Conservation (phyloP, 1,140 invertebrate genomes). For the Leptopilina clavipes region DNA sequence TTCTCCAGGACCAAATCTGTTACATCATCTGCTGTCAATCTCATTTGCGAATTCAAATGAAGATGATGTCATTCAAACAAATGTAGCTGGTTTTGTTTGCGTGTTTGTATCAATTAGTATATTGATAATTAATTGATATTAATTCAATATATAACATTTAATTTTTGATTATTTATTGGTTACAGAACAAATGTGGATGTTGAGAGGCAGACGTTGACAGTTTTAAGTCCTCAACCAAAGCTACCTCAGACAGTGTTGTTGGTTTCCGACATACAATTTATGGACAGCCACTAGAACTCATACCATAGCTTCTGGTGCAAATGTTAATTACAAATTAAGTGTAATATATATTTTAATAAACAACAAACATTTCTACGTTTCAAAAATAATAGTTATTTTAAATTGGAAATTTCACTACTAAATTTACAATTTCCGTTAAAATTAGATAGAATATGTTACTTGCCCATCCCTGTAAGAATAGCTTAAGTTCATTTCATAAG, state of each 20-base stretch:
- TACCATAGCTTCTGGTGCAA: background rate
- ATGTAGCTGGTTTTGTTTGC: conserved; percentile 94
- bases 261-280: conserved; percentile 90
- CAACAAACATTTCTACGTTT: too few relatives aligned
- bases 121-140: conserved; percentile 38
- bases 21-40: conserved; percentile 92
- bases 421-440: too few relatives aligned
- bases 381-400: too few relatives aligned
- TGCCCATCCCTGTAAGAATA: too few relatives aligned
- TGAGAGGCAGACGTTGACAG: conserved; percentile 87
- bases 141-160: too few relatives aligned
- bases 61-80: conserved; percentile 89
- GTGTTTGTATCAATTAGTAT: conserved; percentile 95
- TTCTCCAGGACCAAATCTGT: conserved; percentile 82
- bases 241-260: conserved; percentile 90
- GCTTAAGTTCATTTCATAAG: too few relatives aligned
- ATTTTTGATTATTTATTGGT: conserved; percentile 55
- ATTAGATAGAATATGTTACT: too few relatives aligned
- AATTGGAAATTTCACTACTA: too few relatives aligned
- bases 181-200: conserved; percentile 91
- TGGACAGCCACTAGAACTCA: conserved; percentile 84
- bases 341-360: too few relatives aligned
- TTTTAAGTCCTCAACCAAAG: conserved; percentile 93
- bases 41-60: conserved; percentile 86
- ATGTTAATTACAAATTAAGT: too few relatives aligned